Percentiles rank a stretch among this genome's conserved stretches.
These are phyloP conservation scores for Botia kubotai DNA, from an alignment of 2,797 vertebrate species.

Conservation along the genomic window DNA sequence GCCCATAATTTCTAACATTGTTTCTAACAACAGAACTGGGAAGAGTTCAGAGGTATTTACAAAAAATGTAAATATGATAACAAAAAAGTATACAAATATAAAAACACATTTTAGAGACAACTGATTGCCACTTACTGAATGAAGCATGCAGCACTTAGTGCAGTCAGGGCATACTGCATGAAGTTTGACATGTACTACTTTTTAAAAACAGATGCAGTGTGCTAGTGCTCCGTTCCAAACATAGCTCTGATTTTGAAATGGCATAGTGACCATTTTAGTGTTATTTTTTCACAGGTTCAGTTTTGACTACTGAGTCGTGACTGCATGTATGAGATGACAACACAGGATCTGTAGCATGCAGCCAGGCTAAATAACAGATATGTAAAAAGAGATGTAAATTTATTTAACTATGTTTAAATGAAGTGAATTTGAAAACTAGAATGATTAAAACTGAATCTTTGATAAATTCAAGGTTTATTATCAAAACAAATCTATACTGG, in stretches of 20 bases:
- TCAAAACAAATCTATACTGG: too few species aligned
- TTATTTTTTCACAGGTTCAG: constrained; percentile 1
- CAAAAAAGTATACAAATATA: too few species aligned
- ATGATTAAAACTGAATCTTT: too few species aligned
- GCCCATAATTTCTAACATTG: too few species aligned
- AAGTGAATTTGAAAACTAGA: too few species aligned
- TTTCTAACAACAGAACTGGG: too few species aligned
- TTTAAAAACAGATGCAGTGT: not conserved
- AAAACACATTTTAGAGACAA: too few species aligned
- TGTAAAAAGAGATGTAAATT: not conserved
- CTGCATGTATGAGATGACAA: not conserved
- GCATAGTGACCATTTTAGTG: not conserved
- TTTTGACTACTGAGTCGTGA: not conserved
- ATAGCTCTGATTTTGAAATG: not conserved
- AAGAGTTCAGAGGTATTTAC: too few species aligned
- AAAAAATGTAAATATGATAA: too few species aligned
- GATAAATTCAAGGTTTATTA: too few species aligned
- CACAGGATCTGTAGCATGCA: not conserved
- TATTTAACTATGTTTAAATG: too few species aligned
- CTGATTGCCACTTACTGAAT: not conserved
- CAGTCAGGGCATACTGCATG: not conserved
- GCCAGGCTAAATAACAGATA: not conserved
- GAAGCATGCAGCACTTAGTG: not conserved
- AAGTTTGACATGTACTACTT: not conserved
- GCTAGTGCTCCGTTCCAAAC: not conserved